phyloP scores from a whole-genome alignment of 2,797 vertebrate species.

The Orientallactaga sibirica region DNA sequence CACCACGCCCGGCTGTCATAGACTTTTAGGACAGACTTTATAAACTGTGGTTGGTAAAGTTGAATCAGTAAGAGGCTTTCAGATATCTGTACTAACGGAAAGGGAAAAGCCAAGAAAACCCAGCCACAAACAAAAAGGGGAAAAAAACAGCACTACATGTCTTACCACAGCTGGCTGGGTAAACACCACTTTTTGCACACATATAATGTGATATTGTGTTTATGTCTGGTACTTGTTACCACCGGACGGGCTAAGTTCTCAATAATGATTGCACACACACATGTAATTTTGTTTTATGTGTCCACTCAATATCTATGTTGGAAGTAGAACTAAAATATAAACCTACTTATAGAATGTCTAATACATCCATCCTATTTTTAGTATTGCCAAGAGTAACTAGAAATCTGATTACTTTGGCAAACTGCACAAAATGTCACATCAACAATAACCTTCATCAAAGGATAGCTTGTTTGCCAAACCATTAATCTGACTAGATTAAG shows the following conservation, averaged over 20 bases:
- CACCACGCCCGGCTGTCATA: slow-evolving; percentile 34
- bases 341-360: slow-evolving; percentile 27
- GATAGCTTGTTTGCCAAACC: slow-evolving; percentile 15
- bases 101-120: slow-evolving; percentile 74
- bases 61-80: slow-evolving; percentile 82
- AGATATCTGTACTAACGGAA: slow-evolving; percentile 78
- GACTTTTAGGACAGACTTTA: slow-evolving; percentile 85
- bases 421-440: background rate
- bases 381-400: slow-evolving; percentile 50
- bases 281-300: slow-evolving; percentile 25
- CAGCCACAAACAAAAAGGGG: slow-evolving; percentile 76
- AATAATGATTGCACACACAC: slow-evolving; percentile 62
- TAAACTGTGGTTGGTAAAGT: slow-evolving; percentile 82
- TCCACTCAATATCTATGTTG: slow-evolving; percentile 51
- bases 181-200: slow-evolving; percentile 76
- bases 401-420: slow-evolving; percentile 63
- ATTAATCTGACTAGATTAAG: background rate
- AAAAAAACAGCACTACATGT: slow-evolving; percentile 78
- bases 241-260: slow-evolving; percentile 67
- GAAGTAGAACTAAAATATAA: slow-evolving; percentile 45
- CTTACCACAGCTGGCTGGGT: slow-evolving; percentile 77
- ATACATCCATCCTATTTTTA: slow-evolving; percentile 48
- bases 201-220: slow-evolving; percentile 77
- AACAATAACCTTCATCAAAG: slow-evolving; percentile 60
- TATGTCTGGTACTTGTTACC: slow-evolving; percentile 72